Conservation (phyloP, 2,797 vertebrate species). For the Eospalax fontanierii region DNA sequence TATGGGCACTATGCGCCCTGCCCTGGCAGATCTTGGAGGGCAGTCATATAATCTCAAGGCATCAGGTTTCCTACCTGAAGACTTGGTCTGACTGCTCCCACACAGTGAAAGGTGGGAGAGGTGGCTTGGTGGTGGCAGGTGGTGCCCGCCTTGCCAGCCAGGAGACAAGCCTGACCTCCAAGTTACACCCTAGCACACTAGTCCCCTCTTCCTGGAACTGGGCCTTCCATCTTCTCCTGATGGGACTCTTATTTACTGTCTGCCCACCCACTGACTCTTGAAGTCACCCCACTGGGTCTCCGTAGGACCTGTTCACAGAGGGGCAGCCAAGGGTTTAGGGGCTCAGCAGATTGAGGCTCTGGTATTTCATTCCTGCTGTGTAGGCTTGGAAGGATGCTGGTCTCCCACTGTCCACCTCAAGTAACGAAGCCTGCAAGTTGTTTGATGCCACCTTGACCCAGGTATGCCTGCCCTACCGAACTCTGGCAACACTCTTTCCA, state of each 20-base stretch:
- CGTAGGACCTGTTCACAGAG: background rate
- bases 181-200: background rate
- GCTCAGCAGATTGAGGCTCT: fast-evolving
- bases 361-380: fast-evolving
- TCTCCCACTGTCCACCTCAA: slow-evolving; percentile 93
- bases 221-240: too few relatives aligned
- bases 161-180: background rate
- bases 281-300: background rate
- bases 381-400: slow-evolving; percentile 96
- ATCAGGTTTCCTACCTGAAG: background rate
- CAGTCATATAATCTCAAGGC: background rate
- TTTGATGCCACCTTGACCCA: slow-evolving; percentile 95
- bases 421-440: slow-evolving; percentile 96
- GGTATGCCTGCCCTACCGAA: slow-evolving; percentile 86
- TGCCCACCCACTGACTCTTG: background rate
- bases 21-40: background rate
- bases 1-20: background rate
- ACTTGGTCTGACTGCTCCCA: too few relatives aligned
- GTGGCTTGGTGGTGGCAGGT: background rate
- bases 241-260: background rate
- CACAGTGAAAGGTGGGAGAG: background rate
- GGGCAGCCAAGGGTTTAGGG: background rate
- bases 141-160: too few relatives aligned
- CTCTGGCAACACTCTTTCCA: fast-evolving
- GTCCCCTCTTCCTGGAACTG: background rate